These are phyloP conservation scores for Nematolebias whitei DNA, from an alignment of 2,113 vertebrate species.

Conservation along the genomic window DNA sequence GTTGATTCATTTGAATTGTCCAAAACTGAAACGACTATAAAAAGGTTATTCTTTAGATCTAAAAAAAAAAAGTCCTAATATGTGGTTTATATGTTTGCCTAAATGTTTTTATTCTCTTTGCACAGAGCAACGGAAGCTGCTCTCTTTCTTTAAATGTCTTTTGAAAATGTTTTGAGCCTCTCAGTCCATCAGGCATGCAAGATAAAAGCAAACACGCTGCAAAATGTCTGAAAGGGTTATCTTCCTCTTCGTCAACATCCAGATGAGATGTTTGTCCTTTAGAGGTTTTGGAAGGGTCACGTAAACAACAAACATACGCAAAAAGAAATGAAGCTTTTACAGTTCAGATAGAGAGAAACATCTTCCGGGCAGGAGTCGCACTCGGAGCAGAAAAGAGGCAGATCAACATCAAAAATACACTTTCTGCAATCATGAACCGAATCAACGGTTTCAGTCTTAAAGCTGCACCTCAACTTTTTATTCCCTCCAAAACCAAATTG, in stretches of 20 bases:
- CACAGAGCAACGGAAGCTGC: no score
- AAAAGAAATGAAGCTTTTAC: not conserved
- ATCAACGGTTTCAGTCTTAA: constrained; percentile 1
- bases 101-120: no score
- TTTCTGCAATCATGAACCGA: not conserved
- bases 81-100: no score
- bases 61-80: no score
- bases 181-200: not conserved
- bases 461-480: not conserved
- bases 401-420: not conserved
- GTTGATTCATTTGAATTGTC: no score
- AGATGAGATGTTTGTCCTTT: not conserved
- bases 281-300: not conserved
- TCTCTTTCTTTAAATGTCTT: no score
- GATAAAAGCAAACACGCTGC: not conserved
- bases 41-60: no score
- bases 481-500: not conserved
- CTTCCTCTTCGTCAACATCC: no score
- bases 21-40: no score
- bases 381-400: not conserved
- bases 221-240: not conserved
- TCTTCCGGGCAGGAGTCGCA: not conserved
- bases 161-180: not conserved
- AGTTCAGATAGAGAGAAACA: not conserved
- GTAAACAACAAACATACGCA: not conserved